Evolutionary conservation across 2,888 invertebrate species (phyloP), one percentile per base, ranked within the genome.

Genomic region (Agrochola litura): DNA sequence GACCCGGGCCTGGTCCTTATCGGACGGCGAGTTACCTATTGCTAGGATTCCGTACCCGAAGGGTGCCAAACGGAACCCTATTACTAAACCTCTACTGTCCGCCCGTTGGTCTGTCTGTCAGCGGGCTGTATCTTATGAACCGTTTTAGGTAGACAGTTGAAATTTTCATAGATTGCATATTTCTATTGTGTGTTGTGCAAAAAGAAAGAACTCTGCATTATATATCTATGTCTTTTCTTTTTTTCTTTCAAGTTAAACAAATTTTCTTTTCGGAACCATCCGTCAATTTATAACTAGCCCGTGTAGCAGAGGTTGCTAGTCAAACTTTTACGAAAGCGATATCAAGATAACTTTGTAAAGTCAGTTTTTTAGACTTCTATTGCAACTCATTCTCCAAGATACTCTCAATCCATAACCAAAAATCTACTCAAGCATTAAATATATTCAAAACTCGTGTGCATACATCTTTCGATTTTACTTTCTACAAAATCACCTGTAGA

Each of bases 401-500:
- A 8, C 14, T 52, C 43, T n/a, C 0, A 61, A 30, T 43, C 8
- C 3, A 52, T 19, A 10, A 43, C 8, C 3, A 46, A 61, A 61
- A 61, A 61, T 41, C 9, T 0, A 16, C 16, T 14, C 2, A 3
- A 37, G 22, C 19, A 56, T 30, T 3, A 37, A 54, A 37, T 25
- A 16, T 2, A 56, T 54, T 0, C 0, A 37, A 58, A 84, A 58
- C 1, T 79, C 16, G 25, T 58, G 46, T 14, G 41, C 25, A n/a
- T 1, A 14, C 49, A 37, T 70, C 22, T 52, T 71, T 58, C 16
- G 10, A 60, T 52, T 54, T 43, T 9, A 86, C 69, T 86, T 86
- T 86, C 81, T 72, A 84, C n/a, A 56, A 70, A 79, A 84, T 67
- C 76, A 73, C 71, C 56, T 73, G 64, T 61, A 66, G 56, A 63